phyloP scores from a whole-genome alignment of 1,140 invertebrate genomes.

The Bombus difficillimus region DNA sequence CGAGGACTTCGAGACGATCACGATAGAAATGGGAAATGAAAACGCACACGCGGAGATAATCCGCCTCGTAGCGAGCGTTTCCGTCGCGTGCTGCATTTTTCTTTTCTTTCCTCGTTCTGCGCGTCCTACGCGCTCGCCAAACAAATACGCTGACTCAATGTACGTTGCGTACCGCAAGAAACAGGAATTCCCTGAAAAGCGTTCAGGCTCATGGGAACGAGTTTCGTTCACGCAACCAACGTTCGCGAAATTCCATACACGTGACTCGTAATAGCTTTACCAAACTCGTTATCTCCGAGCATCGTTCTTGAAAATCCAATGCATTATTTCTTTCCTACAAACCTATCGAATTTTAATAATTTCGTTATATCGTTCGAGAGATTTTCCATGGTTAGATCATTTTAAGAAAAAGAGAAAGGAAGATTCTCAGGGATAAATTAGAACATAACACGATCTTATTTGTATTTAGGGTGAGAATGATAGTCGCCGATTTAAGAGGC shows the following conservation, averaged over 20 bases:
- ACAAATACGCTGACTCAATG: neutral
- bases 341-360: neutral
- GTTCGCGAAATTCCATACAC: neutral
- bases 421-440: neutral
- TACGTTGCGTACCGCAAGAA: neutral
- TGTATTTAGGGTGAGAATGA: neutral
- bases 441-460: neutral
- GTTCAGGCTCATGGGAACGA: neutral
- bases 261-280: neutral
- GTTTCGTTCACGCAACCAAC: neutral
- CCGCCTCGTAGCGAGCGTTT: neutral
- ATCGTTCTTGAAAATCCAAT: neutral
- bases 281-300: neutral
- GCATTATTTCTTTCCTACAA: no score
- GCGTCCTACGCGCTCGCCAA: neutral
- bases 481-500: neutral
- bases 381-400: neutral
- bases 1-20: constrained; percentile 41
- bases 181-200: constrained; percentile 18
- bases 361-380: neutral
- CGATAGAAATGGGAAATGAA: constrained; percentile 47
- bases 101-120: neutral
- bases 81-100: neutral
- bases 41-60: neutral
- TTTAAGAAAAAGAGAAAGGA: neutral